Base-by-base conservation (phyloP, 92 coral and sea anemone species). In the Ricordea florida region DNA sequence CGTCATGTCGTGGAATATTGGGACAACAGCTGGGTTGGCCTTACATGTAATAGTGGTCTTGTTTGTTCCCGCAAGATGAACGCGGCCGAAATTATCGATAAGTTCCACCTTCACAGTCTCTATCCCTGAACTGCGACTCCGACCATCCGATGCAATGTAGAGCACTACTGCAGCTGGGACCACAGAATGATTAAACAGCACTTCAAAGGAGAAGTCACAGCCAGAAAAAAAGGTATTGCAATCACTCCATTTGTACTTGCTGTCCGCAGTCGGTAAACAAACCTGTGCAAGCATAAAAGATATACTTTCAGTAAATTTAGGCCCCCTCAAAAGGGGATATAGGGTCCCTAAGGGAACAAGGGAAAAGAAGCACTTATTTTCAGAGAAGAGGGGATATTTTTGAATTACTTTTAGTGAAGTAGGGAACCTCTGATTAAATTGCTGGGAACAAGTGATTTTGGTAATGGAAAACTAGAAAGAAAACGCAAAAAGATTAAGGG, bases 1-100 rank as follows among this genome's bases (percentile, higher is more conserved):
- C 1, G 93, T 94, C 98, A 94, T 92, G 43, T 94, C 98, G 30
- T 94, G 98, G 16, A 44, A 47, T 1, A 94, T 58, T 8, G 97
- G 96, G 40, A 92, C 75, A n/a, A 87, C 84, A 34, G 61, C 76
- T 0, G 98, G 98, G 50, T 94, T 94, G 10, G 73, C 75, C 82
- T 92, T 88, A 76, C 98, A 94, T 31, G 89, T 74, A 13, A 88
- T 82, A 11, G 71, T 63, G 3, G 90, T 78, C 11, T 58, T 30
- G 21, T 89, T 36, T 29, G 72, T 74, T 10, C 92, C 86, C 30
- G 87, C 48, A 14, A 79, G 65, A 46, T 85, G 61, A 29, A 52
- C 69, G 1, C 75, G 82, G 1, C 84, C 90, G 3, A 27, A 32
- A 7, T 46, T 31, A 55, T 86, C 98, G 0, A 77, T 51, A 32